phyloP scores from a whole-genome alignment of 1,140 invertebrate species.

The Scaptomyza pallida region DNA sequence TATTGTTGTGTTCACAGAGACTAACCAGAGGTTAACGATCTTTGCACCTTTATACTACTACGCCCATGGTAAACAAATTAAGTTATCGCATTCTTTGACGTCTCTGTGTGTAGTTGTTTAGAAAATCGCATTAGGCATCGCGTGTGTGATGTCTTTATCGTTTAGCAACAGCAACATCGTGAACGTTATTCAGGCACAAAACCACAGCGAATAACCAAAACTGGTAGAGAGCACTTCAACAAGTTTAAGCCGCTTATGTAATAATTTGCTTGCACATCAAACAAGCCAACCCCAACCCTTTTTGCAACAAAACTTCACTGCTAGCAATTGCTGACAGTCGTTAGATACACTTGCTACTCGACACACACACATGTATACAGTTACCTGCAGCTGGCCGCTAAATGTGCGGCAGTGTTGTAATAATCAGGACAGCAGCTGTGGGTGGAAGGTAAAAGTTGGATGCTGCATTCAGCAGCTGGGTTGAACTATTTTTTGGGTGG shows the following conservation, averaged over 20 bases:
- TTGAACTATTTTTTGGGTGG: too few species aligned
- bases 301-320: background rate
- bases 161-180: slow-evolving; percentile 3
- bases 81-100: background rate
- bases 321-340: slow-evolving; percentile 18
- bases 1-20: too few species aligned
- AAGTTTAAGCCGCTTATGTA: slow-evolving; percentile 78
- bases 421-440: slow-evolving; percentile 40
- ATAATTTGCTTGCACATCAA: slow-evolving; percentile 71
- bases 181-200: slow-evolving; percentile 13
- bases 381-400: slow-evolving; percentile 33
- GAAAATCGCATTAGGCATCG: slow-evolving; percentile 42
- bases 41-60: background rate
- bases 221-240: slow-evolving; percentile 38
- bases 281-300: slow-evolving; percentile 20
- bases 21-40: too few species aligned
- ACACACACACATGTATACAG: slow-evolving; percentile 3
- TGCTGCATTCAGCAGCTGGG: background rate
- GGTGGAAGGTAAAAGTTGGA: background rate
- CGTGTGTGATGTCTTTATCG: slow-evolving; percentile 35
- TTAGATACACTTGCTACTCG: slow-evolving; percentile 25
- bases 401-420: slow-evolving; percentile 55
- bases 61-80: slow-evolving; percentile 9
- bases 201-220: slow-evolving; percentile 22
- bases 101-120: background rate